Conservation (phyloP, 1,140 invertebrate genomes). For the Macrocentrus cingulum region DNA sequence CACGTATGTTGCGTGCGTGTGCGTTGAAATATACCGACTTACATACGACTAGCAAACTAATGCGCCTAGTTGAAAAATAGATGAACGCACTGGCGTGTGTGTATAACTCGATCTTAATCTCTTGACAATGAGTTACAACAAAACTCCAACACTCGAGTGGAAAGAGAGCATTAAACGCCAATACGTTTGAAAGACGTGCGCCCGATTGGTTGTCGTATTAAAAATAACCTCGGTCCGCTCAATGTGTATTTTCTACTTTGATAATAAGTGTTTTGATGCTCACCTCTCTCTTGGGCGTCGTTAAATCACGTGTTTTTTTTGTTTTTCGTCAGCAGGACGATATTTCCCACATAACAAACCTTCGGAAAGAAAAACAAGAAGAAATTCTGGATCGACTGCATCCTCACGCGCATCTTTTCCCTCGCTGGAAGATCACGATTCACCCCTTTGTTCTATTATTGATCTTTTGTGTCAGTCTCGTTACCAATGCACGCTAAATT, state of each 20-base stretch:
- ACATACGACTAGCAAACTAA: constrained; percentile 22
- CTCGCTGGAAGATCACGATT: constrained; percentile 46
- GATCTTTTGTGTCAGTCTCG: neutral
- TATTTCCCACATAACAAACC: too few species aligned
- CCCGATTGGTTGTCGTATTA: constrained; percentile 62
- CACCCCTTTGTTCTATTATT: neutral
- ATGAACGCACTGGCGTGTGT: constrained; percentile 6
- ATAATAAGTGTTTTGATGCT: neutral
- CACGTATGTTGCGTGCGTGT: constrained; percentile 20
- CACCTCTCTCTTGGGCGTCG: constrained; percentile 12
- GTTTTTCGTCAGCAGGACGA: neutral
- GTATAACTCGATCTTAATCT: neutral
- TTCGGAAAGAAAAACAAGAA: too few species aligned
- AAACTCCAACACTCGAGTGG: neutral
- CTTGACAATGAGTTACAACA: neutral
- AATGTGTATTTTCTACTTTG: constrained; percentile 20
- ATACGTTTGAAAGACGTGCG: constrained; percentile 30
- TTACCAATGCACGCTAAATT: neutral
- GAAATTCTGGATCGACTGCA: neutral
- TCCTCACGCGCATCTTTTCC: constrained; percentile 34
- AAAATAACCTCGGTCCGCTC: constrained; percentile 59
- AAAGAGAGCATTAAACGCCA: constrained; percentile 4
- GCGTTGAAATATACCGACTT: constrained; percentile 25
- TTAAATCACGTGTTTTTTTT: constrained; percentile 18
- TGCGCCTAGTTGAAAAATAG: constrained; percentile 24